Evolutionary conservation across 2,888 invertebrate genomes (phyloP), one percentile per base, ranked within the genome.

Genomic region (Apocheima hispidaria): DNA sequence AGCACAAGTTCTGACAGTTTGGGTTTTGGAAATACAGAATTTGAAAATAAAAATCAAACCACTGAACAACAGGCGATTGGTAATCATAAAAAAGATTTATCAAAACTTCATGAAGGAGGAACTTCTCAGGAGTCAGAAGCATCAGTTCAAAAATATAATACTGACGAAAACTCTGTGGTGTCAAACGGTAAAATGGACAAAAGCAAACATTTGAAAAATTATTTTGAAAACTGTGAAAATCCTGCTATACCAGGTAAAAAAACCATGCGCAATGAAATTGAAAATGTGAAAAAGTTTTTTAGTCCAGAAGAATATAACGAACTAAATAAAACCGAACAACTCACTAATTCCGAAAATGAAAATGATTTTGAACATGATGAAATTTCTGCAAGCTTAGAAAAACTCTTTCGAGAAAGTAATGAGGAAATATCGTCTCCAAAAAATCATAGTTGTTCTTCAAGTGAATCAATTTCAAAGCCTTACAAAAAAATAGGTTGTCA

Each of bases 301-400:
- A 36, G 9, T 44, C 23, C 49, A 30, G 28, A 49, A 40, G 21
- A 35, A 44, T 44, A 12, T 23, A 43, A 12, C 18, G 26, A 33
- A 7, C 10, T 26, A 9, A 23, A 16, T 30, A 36, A 43, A 35
- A 35, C 2, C 23, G 21, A 53, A 43, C 18, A 5, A 7, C 7
- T 35, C 14, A 33, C 9, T 12, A 40, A 18, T 41, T 26, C 35
- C 50, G 43, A 68, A 44, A 66, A 49, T 61, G 50, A 62, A 35
- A 41, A 60, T 43, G 36, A 55, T 41, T 55, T 60, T 7, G 60
- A 60, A 36, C 48, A 46, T 49, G 51, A 58, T 10, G 51, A 62
- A 48, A 62, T 62, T 26, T 57, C 61, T 16, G 61, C 61, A 21
- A 62, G 36, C 5, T 54, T 57, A 46, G 68, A 53, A 57, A 56